Evolutionary conservation across 2,888 invertebrate genomes (phyloP), one percentile per base, ranked within the genome.

Genomic region (Drosophila monieri): DNA sequence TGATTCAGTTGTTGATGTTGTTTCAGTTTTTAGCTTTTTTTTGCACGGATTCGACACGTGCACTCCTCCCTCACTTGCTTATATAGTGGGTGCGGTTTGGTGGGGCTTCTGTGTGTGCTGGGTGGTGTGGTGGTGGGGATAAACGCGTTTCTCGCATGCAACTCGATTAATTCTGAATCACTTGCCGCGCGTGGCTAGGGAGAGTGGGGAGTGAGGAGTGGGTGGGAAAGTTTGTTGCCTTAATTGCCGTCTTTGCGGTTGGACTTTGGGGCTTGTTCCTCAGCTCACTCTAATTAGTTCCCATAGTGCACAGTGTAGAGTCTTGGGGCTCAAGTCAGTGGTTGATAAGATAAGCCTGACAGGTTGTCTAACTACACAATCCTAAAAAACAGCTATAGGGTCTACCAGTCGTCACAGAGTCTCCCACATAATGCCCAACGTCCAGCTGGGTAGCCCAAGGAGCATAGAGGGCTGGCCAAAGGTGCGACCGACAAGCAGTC

Each of bases 21-120:
- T 12, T 14, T 30, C 2, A 15, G 15, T 54, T 59, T 30, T 30
- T 27, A 32, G 39, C 14, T 35, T 35, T 27, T 44, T 64, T 62
- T 64, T 39, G 46, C 74, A 67, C 53, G 68, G 53, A 43, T 37
- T 21, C 35, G 52, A 44, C 57, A 68, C 58, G 57, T 74, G 27
- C 6, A 3, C 10, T 14, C 14, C 23, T 15, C 35, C 21, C 21
- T 23, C 4, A 23, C 4, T 4, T 23, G 8, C 27, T n/a, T n/a
- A 27, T 9, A 10, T 14, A 21, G 44, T 44, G 44, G 44, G 44
- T 48, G 25, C 27, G 27, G 27, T 48, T 9, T 6, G 15, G 30
- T 6, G 25, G 0, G 39, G 39, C 14, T 39, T 39, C 27, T 27
- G 27, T 14, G 4, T 5, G 21, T 5, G 3, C 9, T 14, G 4